Conservation (phyloP, 2,113 vertebrate genomes). For the Narcine bancroftii region DNA sequence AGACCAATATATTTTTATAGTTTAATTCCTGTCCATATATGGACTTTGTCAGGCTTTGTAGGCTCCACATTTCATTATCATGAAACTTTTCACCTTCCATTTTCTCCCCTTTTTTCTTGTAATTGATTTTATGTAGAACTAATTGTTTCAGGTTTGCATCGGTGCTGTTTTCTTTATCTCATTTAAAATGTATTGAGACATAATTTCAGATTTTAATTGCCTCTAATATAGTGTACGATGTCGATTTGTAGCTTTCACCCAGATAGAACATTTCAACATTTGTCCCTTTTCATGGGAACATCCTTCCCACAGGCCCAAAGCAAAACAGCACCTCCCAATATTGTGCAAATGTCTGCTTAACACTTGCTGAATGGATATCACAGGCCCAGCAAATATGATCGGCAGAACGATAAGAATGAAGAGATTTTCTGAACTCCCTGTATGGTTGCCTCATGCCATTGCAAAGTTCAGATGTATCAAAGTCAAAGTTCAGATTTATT, state of each 20-base stretch:
- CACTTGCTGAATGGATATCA: neutral
- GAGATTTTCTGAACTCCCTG: no score
- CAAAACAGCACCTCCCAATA: neutral
- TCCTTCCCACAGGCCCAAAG: neutral
- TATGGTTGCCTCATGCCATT: no score
- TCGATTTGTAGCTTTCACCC: neutral
- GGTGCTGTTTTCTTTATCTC: no score
- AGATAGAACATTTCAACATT: neutral
- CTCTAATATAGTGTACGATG: neutral
- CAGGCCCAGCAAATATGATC: no score
- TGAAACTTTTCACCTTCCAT: neutral
- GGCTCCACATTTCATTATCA: neutral
- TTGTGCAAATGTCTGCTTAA: neutral
- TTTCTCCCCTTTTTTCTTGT: neutral
- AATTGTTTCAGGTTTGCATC: no score
- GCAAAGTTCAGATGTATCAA: no score
- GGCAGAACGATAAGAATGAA: no score
- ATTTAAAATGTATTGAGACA: no score
- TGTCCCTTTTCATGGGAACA: neutral
- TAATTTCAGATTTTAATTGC: no score
- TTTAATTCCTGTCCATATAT: neutral
- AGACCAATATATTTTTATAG: neutral
- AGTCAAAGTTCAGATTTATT: no score
- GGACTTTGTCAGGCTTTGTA: neutral
- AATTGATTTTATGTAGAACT: no score